These are phyloP conservation scores for Pachliopta kotzebuea DNA, from an alignment of 2,888 invertebrate genomes.

Conservation along the genomic window DNA sequence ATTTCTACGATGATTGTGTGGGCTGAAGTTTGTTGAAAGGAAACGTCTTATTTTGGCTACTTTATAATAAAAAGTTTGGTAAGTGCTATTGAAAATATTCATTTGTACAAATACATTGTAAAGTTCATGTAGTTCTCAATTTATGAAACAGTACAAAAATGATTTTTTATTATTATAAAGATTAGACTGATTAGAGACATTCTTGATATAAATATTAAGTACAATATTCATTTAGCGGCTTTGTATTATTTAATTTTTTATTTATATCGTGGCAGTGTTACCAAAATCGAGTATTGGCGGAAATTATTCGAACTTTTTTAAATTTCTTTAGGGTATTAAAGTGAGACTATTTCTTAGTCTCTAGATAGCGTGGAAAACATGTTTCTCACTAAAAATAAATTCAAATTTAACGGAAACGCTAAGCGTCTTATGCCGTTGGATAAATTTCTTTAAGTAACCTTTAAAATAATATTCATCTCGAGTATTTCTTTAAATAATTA, in stretches of 20 bases:
- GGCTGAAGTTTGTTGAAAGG: neutral
- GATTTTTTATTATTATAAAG: neutral
- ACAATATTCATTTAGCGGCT: neutral
- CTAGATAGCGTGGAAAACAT: neutral
- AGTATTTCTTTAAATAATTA: neutral
- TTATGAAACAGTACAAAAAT: neutral
- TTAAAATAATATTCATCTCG: neutral
- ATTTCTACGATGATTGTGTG: neutral
- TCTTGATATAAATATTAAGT: neutral
- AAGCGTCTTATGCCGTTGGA: neutral
- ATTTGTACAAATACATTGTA: neutral
- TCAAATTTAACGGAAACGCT: conserved; percentile 17
- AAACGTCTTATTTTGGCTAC: neutral
- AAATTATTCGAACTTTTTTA: neutral
- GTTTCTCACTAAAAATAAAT: neutral
- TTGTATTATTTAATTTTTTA: neutral
- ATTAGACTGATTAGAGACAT: neutral
- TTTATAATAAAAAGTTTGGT: too few species aligned
- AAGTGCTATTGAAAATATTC: too few species aligned
- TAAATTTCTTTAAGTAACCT: neutral
- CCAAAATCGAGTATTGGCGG: neutral
- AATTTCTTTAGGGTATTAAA: neutral
- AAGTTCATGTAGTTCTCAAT: neutral
- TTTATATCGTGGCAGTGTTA: conserved; percentile 7
- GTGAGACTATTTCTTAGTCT: conserved; percentile 2